These are phyloP conservation scores for Chrysemys picta DNA, from an alignment of 2,113 vertebrate species.

Conservation along the genomic window DNA sequence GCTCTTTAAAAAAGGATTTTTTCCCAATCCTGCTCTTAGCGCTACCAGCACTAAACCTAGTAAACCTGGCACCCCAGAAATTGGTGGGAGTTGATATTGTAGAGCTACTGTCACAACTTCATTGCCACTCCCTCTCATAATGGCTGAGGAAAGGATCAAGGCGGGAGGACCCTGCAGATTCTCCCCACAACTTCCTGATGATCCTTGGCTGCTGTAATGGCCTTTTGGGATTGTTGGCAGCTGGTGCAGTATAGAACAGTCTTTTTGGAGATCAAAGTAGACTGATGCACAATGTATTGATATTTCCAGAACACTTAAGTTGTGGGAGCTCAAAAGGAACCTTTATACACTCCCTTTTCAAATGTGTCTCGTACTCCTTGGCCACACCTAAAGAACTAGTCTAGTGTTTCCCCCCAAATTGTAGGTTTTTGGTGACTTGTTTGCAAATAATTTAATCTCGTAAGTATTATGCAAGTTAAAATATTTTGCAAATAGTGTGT, in stretches of 20 bases:
- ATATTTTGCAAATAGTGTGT: slow-evolving; percentile 25
- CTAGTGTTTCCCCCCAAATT: background rate
- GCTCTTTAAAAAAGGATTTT: background rate
- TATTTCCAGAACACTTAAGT: background rate
- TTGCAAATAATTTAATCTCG: background rate
- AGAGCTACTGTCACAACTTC: background rate
- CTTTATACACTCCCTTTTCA: background rate
- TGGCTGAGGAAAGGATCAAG: background rate
- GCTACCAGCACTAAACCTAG: background rate
- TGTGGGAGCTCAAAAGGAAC: background rate
- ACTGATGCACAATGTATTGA: fast-evolving
- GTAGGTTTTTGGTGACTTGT: background rate
- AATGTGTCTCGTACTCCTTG: background rate
- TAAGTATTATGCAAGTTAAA: background rate
- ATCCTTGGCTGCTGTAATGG: background rate
- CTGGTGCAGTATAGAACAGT: background rate
- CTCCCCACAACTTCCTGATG: background rate
- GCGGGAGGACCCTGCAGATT: background rate
- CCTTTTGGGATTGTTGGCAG: fast-evolving
- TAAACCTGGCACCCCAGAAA: background rate
- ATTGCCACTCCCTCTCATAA: background rate
- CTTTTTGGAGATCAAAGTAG: background rate
- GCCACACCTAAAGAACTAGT: background rate
- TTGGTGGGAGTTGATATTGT: background rate
- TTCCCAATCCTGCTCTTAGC: background rate